Evolutionary conservation across 2,888 invertebrate species (phyloP), one percentile per base, ranked within the genome.

Genomic region (Pandemis corylana): DNA sequence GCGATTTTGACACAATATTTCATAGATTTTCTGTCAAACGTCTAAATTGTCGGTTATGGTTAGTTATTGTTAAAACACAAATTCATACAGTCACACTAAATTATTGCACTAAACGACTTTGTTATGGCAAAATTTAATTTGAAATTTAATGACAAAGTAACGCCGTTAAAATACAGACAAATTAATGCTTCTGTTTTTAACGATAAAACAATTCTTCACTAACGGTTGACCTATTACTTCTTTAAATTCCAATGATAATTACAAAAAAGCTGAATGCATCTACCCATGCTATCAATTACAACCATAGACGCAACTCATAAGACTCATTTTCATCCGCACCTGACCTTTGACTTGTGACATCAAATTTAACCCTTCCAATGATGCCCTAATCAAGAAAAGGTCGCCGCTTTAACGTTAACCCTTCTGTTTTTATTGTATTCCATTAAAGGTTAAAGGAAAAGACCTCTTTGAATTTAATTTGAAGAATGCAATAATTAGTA

Each of bases 361-460:
- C 68, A 28, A 42, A 9, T 64, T 63, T 65, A 71, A 71, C 76
- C 68, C 71, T 76, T 61, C 51, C 62, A 42, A 44, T 20, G 71
- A 66, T 61, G 66, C 41, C 56, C 49, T 70, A 74, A 68, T 71
- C 69, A 67, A 65, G 67, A n/a, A 74, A 75, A 75, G 75, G 75
- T 75, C 75, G 66, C 42, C 36, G 62, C 20, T 15, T 20, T 56
- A 56, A 20, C 15, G 70, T 75, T 75, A 75, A 71, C 75, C 75
- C 71, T 70, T 74, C 61, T 51, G 46, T 71, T 75, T 75, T 75
- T 75, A 75, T 62, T 75, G 70, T 75, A 71, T 63, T 44, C 44
- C 64, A 53, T 42, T 42, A 66, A 75, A 36, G 15, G 51, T 49
- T 44, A 61, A 36, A 13, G 41, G 20, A 64, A 51, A 61, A 74